These are phyloP conservation scores for Pissodes strobi DNA, from an alignment of 1,140 invertebrate genomes.

Conservation along the genomic window DNA sequence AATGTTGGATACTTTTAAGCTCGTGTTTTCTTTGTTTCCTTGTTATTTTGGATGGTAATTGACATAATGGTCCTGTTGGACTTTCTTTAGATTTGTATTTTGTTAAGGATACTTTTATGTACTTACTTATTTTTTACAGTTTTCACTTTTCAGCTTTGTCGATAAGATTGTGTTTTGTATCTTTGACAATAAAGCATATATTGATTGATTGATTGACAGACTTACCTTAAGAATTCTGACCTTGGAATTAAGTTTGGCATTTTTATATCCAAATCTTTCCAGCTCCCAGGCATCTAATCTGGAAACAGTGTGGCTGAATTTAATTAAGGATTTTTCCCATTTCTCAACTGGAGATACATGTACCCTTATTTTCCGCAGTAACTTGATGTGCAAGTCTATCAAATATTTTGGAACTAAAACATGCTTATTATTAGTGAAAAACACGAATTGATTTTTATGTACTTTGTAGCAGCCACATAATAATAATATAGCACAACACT, in stretches of 20 bases:
- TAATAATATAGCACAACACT: too few species aligned
- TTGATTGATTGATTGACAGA: not conserved
- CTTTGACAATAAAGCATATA: too few species aligned
- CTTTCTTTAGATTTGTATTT: not conserved
- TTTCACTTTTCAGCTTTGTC: too few species aligned
- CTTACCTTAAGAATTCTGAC: conserved; percentile 81
- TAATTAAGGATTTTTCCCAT: conserved; percentile 89
- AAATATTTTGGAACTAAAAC: conserved; percentile 79
- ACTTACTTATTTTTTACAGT: conserved; percentile 7
- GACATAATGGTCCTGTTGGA: not conserved
- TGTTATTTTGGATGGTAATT: too few species aligned
- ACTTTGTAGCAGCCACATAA: too few species aligned
- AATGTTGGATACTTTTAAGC: too few species aligned
- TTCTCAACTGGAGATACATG: conserved; percentile 74
- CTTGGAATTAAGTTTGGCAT: conserved; percentile 85
- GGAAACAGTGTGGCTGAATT: conserved; percentile 88
- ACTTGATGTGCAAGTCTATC: conserved; percentile 84
- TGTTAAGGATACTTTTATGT: not conserved
- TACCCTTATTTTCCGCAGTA: conserved; percentile 85
- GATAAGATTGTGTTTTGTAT: not conserved
- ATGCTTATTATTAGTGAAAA: too few species aligned
- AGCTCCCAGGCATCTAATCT: conserved; percentile 95
- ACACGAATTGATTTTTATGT: too few species aligned
- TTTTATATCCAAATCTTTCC: conserved; percentile 94
- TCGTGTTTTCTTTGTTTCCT: too few species aligned